A percentile compares a stretch with the other conserved stretches of the same genome.
Conservation (phyloP, 2,797 vertebrate species). For the Sebastes kiyomatsui region DNA sequence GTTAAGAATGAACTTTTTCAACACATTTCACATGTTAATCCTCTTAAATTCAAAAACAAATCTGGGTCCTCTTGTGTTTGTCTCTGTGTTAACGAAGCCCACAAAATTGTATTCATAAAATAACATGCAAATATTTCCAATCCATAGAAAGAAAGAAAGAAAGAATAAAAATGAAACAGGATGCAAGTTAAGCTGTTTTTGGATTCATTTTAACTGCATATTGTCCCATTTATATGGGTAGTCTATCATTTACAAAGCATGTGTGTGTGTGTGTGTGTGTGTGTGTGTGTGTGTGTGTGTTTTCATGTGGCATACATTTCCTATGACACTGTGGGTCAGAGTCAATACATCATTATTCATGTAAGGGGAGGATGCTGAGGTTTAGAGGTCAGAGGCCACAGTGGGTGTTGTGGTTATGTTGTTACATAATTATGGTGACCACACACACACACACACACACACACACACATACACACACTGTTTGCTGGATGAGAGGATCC, state of each 20-base stretch:
- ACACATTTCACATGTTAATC: too few relatives aligned
- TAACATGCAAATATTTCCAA: neutral
- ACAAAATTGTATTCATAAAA: rapidly evolving
- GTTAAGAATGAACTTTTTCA: too few relatives aligned
- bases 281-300: neutral
- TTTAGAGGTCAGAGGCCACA: slow-evolving; percentile 18
- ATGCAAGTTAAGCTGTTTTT: neutral
- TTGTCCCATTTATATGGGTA: neutral
- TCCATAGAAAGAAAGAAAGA: neutral
- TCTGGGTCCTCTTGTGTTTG: neutral
- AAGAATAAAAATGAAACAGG: neutral
- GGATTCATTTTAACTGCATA: neutral
- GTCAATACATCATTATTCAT: slow-evolving; percentile 14
- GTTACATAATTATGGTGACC: slow-evolving; percentile 7
- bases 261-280: neutral
- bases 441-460: neutral
- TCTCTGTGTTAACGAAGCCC: neutral
- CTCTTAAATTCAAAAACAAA: too few relatives aligned
- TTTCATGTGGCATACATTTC: neutral
- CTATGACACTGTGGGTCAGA: neutral
- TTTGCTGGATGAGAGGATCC: neutral
- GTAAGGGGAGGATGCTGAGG: slow-evolving; percentile 1
- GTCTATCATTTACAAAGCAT: neutral
- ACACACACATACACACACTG: neutral
- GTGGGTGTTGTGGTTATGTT: neutral